Evolutionary conservation across 2,113 vertebrate species (phyloP), one percentile per base, ranked within the genome.

Genomic region (Austrofundulus limnaeus): DNA sequence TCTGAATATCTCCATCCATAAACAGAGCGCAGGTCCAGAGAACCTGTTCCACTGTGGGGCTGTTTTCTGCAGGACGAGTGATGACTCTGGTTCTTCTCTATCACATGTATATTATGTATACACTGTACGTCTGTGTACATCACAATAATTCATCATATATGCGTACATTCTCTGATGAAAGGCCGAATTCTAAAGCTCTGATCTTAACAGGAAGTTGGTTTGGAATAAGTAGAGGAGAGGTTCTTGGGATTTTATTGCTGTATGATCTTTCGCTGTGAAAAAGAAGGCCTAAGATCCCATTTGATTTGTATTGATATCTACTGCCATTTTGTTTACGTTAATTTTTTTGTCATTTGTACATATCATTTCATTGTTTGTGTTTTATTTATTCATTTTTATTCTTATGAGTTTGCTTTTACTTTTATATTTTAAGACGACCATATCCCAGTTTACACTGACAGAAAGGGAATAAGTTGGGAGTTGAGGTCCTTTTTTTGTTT

Each of bases 111-210:
- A 90, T 86, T 77, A 72, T 88, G 82, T 87, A 88, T 85, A 84
- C 84, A 86, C 67, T 82, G 79, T 83, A 84, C 25, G 66, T 72
- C 74, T 75, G 66, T 78, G 73, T 80, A 85, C 41, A n/a, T n/a
- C n/a, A 77, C 66, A 72, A 78, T 57, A 80, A 71, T 65, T 70
- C 62, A 72, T 87, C 80, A 87, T 87, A 80, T 68, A 11, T 19
- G 70, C 56, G 42, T 79, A 81, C 78, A 74, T 76, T 72, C 70
- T 77, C 63, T 74, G 69, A 75, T 74, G 70, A 78, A 78, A 72
- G 80, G 86, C 88, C 91, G 91, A 91, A 89, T 92, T 90, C 92
- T 91, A 90, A 92, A 92, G 73, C 60, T 80, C 53, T 61, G 77
- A 68, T 67, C 52, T 64, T 49, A 67, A 37, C 8, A 61, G 7